A percentile compares a stretch with the other conserved stretches of the same genome.
These are phyloP conservation scores for Echeneis naucrates DNA, from an alignment of 2,797 vertebrate species.

Conservation along the genomic window DNA sequence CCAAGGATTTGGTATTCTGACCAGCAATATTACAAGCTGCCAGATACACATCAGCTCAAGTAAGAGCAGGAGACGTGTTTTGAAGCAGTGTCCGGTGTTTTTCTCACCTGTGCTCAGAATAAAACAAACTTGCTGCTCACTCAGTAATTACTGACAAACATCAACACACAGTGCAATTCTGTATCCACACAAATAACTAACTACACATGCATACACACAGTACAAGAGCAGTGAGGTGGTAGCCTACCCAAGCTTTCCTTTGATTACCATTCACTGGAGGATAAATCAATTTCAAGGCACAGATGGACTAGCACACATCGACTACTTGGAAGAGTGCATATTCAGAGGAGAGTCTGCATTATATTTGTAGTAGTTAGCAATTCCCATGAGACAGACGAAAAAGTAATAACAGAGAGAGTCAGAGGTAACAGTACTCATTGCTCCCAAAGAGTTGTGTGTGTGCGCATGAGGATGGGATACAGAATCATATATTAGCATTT, in stretches of 20 bases:
- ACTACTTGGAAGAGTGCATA: constrained; percentile 56
- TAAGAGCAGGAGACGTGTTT: constrained; percentile 48
- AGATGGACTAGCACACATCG: constrained; percentile 49
- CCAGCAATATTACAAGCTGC: constrained; percentile 55
- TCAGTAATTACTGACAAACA: constrained; percentile 22
- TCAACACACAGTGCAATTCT: constrained; percentile 21
- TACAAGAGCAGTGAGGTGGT: constrained; percentile 16
- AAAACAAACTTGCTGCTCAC: constrained; percentile 34
- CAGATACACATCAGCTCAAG: constrained; percentile 61
- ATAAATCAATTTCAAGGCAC: constrained; percentile 59
- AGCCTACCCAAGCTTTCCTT: constrained; percentile 46
- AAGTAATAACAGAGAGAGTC: constrained; percentile 39
- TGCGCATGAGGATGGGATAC: constrained; percentile 11
- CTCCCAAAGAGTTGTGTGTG: constrained; percentile 25
- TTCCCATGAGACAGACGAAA: constrained; percentile 42
- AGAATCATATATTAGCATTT: constrained; percentile 28
- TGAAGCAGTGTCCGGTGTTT: constrained; percentile 56
- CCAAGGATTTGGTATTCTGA: constrained; percentile 65
- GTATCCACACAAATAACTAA: too few species aligned
- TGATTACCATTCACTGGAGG: constrained; percentile 60
- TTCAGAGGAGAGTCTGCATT: constrained; percentile 50
- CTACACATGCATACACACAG: background rate
- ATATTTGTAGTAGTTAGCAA: constrained; percentile 51
- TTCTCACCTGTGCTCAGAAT: constrained; percentile 52
- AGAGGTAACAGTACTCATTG: constrained; percentile 36